phyloP scores from a whole-genome alignment of 2,797 vertebrate species.

The Urophycis tenuis region DNA sequence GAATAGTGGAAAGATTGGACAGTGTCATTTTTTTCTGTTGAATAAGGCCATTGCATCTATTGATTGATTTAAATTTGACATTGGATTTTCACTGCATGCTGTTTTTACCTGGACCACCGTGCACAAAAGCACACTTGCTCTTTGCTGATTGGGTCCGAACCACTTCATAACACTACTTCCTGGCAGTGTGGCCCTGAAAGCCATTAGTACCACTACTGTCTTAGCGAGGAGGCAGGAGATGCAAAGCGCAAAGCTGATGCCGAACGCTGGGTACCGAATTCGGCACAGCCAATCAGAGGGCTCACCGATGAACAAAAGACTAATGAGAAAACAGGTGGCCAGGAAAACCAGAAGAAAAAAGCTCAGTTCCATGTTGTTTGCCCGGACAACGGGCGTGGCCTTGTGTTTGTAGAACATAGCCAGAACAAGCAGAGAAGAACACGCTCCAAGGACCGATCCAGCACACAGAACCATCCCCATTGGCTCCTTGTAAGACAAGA shows the following conservation, averaged over 20 bases:
- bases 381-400: constrained; percentile 64
- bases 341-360: constrained; percentile 65
- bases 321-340: constrained; percentile 63
- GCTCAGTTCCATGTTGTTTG: constrained; percentile 71
- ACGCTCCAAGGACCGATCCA: constrained; percentile 54
- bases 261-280: constrained; percentile 65
- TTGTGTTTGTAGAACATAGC: constrained; percentile 52
- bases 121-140: constrained; percentile 58
- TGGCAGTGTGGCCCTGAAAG: constrained; percentile 63
- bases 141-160: constrained; percentile 65
- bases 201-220: constrained; percentile 66
- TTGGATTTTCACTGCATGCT: background rate
- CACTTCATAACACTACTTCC: constrained; percentile 61
- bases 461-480: constrained; percentile 60
- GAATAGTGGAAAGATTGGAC: constrained; percentile 6
- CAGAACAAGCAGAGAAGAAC: constrained; percentile 45
- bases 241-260: constrained; percentile 69
- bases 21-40: background rate
- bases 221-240: constrained; percentile 71
- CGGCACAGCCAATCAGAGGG: constrained; percentile 65
- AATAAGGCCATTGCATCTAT: background rate
- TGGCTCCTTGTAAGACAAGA: constrained; percentile 59
- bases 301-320: constrained; percentile 64
- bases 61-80: background rate
- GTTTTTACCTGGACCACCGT: constrained; percentile 55